Evolutionary conservation across 1,140 invertebrate genomes (phyloP), one percentile per base, ranked within the genome.

Genomic region (Sarcophaga peregrina): DNA sequence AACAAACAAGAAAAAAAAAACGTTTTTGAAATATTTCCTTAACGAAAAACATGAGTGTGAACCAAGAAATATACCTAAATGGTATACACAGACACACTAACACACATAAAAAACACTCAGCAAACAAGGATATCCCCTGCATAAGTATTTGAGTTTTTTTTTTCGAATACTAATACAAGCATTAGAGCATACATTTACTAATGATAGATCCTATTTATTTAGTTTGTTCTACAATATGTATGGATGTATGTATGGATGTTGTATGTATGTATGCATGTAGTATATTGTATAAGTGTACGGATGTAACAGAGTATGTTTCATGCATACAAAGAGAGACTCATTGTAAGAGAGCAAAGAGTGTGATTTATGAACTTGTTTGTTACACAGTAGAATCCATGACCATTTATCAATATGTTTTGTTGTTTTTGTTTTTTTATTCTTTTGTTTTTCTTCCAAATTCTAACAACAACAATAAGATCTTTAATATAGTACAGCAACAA

Each of bases 291-390:
- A 17, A 15, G 58, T 50, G 17, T 20, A 17, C 50, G 75, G 48
- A 50, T 78, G 73, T 47, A 11, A 11, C 13, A n/a, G n/a, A 47
- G 46, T 78, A 52, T 25, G 0, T 68, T 25, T 17, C 62, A n/a
- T 20, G 20, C 17, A 17, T 68, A 20, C 5, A 68, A 68, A 68
- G 8, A 37, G 25, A 37, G 62, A 68, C 62, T 52, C 17, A 50
- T 52, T 78, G 75, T 68, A 68, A 25, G 75, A 25, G 75, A 52
- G 47, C 75, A 78, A 48, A 48, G 48, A 78, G 75, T 78, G 75
- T 78, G 75, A 78, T 78, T 78, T 78, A 78, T 78, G 75, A 78
- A 78, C 75, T 78, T 78, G 47, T 78, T 78, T 78, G 75, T 78
- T 48, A 78, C 46, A 52, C 17, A 76, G 7, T 48, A 68, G 20